A percentile compares a stretch with the other conserved stretches of the same genome.
phyloP scores from a whole-genome alignment of 2,888 invertebrate species.

The Tenthredo livida region DNA sequence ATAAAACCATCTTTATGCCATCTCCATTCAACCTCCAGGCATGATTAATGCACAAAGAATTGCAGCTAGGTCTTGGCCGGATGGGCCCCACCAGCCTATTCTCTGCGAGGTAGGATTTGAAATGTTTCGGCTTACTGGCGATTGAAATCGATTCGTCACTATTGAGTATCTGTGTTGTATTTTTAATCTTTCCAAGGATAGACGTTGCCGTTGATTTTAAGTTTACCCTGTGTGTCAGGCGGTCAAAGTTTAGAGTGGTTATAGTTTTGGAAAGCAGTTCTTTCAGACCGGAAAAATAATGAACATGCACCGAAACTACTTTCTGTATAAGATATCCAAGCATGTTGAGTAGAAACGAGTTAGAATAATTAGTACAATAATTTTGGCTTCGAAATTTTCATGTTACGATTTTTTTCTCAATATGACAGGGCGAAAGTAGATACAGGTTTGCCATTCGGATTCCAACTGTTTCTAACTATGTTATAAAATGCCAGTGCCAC shows the following conservation, averaged over 20 bases:
- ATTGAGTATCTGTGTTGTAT: not conserved
- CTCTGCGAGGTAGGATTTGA: not conserved
- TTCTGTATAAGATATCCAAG: not conserved
- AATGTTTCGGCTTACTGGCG: not conserved
- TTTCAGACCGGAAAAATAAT: constrained; percentile 1
- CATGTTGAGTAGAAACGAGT: not conserved
- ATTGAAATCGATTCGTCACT: not conserved
- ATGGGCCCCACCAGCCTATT: not conserved
- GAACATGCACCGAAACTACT: not conserved
- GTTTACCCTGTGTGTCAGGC: constrained; percentile 4
- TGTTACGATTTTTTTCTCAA: not conserved
- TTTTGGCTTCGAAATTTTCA: constrained; percentile 10
- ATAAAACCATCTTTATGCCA: not conserved
- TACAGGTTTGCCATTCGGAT: not conserved
- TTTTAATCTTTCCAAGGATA: not conserved
- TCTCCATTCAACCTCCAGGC: not conserved
- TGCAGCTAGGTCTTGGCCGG: not conserved
- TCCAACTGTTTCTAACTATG: constrained; percentile 1
- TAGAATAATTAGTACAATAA: constrained; percentile 20
- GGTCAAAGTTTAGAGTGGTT: not conserved
- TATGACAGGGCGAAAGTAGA: not conserved
- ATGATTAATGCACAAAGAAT: not conserved
- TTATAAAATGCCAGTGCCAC: not conserved
- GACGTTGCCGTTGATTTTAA: not conserved
- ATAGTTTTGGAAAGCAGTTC: not conserved